Conservation (phyloP, 1,140 invertebrate species). For the Globodera ellingtonae region DNA sequence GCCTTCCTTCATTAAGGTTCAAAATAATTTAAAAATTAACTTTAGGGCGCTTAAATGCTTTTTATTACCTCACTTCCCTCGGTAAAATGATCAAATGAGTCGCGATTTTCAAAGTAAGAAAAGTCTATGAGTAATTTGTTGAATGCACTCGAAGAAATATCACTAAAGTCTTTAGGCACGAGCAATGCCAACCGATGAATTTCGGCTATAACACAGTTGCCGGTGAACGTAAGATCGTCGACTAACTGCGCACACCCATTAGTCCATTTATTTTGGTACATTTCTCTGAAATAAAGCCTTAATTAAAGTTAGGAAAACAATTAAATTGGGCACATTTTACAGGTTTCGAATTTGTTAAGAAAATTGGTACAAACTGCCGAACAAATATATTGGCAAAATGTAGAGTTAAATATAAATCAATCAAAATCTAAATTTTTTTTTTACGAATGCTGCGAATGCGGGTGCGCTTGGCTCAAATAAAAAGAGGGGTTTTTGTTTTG, state of each 20-base stretch:
- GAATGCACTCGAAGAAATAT: constrained; percentile 34
- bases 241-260: constrained; percentile 11
- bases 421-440: no score
- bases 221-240: constrained; percentile 35
- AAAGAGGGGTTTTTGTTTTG: no score
- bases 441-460: no score
- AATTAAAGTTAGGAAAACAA: no score
- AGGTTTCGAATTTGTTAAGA: no score
- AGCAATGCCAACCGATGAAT: constrained; percentile 41
- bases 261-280: neutral
- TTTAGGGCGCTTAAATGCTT: neutral
- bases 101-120: constrained; percentile 47
- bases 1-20: constrained; percentile 27
- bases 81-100: constrained; percentile 34
- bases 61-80: constrained; percentile 38
- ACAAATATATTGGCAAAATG: no score
- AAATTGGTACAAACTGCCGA: no score
- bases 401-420: no score
- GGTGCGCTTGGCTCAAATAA: no score
- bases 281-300: neutral
- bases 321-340: no score
- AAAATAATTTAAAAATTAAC: constrained; percentile 14
- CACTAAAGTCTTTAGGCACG: constrained; percentile 39
- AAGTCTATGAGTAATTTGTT: constrained; percentile 35
- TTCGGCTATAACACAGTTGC: constrained; percentile 48